Percentiles rank a stretch among this genome's conserved stretches.
Evolutionary conservation across 1,140 invertebrate genomes (phyloP).

Genomic region (Camponotus vicinus): DNA sequence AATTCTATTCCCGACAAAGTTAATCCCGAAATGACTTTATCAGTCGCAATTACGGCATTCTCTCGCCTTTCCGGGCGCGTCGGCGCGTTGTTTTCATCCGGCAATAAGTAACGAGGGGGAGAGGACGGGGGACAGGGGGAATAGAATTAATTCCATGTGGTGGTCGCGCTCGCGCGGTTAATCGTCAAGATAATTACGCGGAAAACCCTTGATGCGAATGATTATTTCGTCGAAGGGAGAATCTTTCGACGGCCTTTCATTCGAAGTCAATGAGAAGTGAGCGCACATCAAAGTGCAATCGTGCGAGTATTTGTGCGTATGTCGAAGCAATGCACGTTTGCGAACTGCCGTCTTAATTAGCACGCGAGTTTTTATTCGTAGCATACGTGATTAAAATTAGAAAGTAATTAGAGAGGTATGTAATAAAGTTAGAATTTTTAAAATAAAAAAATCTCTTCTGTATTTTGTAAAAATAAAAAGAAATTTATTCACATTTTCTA

Average conservation of each 20-base stretch:
- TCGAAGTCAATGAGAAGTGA: conserved; percentile 43
- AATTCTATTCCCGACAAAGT: conserved; percentile 13
- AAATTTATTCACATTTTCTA: too few species aligned
- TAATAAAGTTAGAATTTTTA: not conserved
- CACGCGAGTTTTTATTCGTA: conserved; percentile 8
- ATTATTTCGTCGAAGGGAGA: conserved; percentile 46
- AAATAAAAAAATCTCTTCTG: not conserved
- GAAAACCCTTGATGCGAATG: conserved; percentile 50
- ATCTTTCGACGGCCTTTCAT: conserved; percentile 31
- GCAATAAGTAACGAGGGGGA: conserved; percentile 22
- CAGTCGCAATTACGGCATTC: conserved; percentile 3
- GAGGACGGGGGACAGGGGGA: not conserved
- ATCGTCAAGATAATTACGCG: conserved; percentile 62
- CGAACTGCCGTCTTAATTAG: conserved; percentile 30
- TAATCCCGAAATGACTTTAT: conserved; percentile 36
- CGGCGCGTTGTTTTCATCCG: conserved; percentile 22
- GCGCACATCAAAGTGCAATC: conserved; percentile 38
- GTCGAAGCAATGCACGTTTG: not conserved
- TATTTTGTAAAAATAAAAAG: too few species aligned
- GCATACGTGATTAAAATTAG: too few species aligned
- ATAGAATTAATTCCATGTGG: conserved; percentile 49
- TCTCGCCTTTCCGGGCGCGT: not conserved
- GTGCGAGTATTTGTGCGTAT: conserved; percentile 5
- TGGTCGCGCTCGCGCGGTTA: conserved; percentile 29
- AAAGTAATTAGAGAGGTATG: too few species aligned